Percentiles rank a stretch among this genome's conserved stretches.
These are phyloP conservation scores for Melitaea athalia DNA, from an alignment of 2,888 invertebrate genomes.

Conservation along the genomic window DNA sequence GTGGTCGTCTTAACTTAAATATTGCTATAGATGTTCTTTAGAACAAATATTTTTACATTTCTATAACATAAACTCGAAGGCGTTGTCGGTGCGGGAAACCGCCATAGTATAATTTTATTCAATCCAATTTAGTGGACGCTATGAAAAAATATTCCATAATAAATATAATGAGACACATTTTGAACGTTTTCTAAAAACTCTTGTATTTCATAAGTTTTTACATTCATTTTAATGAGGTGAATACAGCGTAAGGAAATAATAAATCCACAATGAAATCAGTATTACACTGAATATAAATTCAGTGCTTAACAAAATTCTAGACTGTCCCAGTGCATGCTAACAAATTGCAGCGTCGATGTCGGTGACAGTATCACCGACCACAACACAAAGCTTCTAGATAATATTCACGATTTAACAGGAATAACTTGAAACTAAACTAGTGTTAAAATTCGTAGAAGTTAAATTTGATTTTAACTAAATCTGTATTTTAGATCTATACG, in stretches of 20 bases:
- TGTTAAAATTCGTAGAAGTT: background rate
- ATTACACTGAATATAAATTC: background rate
- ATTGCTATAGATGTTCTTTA: background rate
- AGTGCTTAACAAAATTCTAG: slow-evolving; percentile 3
- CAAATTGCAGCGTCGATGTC: slow-evolving; percentile 9
- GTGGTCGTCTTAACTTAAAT: background rate
- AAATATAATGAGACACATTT: slow-evolving; percentile 6
- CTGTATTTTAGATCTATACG: no score
- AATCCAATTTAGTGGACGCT: background rate
- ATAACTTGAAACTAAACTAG: background rate
- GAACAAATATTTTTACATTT: background rate
- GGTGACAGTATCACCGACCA: slow-evolving; percentile 13
- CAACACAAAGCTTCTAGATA: slow-evolving; percentile 9
- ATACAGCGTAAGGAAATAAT: background rate
- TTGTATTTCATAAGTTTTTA: background rate
- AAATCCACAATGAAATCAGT: background rate
- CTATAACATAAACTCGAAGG: background rate
- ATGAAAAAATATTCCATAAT: background rate
- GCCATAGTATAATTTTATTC: background rate
- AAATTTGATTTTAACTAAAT: background rate
- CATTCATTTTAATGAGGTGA: background rate
- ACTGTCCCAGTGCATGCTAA: background rate
- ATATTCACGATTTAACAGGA: slow-evolving; percentile 1
- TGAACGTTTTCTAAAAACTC: background rate
- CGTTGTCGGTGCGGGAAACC: background rate